These are phyloP conservation scores for Euglossa dilemma DNA, from an alignment of 1,140 invertebrate species.

Conservation along the genomic window DNA sequence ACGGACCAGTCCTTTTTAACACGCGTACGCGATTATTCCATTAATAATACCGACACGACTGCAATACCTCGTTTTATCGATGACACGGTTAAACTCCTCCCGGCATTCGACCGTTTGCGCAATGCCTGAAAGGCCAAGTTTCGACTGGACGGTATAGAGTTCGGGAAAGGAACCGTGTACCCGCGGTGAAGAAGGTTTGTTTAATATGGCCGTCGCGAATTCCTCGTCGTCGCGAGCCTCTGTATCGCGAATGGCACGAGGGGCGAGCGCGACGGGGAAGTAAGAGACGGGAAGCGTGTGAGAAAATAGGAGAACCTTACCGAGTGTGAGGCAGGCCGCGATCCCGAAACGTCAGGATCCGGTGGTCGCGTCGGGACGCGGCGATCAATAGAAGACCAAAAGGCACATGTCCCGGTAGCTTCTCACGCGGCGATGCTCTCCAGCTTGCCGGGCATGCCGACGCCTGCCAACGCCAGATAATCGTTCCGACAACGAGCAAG, in stretches of 20 bases:
- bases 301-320: conserved; percentile 48
- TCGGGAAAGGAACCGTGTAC: not conserved
- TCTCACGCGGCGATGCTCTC: conserved; percentile 46
- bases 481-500: not conserved
- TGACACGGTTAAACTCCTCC: not conserved
- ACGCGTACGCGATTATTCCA: not conserved
- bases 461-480: not conserved
- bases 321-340: conserved; percentile 35
- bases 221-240: not conserved
- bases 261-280: too few species aligned
- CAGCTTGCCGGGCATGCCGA: conserved; percentile 30
- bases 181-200: not conserved
- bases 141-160: not conserved
- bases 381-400: conserved; percentile 74
- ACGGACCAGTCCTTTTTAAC: not conserved
- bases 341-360: conserved; percentile 69
- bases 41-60: not conserved
- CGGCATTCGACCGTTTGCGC: too few species aligned
- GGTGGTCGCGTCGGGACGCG: conserved; percentile 64
- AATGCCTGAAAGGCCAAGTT: too few species aligned
- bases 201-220: not conserved
- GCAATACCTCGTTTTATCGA: not conserved
- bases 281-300: not conserved
- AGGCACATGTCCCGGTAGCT: conserved; percentile 69
- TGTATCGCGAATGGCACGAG: not conserved